Percentiles rank a stretch among this genome's conserved stretches.
Evolutionary conservation across 1,140 invertebrate species (phyloP).

Genomic region (Hypothenemus hampei): DNA sequence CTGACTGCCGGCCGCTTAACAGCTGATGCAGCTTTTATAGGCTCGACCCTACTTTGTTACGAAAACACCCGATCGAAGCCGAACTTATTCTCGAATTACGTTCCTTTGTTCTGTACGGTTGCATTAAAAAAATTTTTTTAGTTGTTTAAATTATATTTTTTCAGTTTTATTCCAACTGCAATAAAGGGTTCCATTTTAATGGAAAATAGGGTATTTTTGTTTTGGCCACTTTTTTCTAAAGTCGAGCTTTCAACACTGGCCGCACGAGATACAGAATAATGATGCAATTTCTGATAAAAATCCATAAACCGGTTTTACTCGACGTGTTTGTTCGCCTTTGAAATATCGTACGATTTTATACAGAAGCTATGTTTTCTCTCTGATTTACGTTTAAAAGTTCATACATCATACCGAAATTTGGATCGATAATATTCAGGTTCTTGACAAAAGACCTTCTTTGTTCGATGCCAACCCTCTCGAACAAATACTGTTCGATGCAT

Average conservation of each 20-base stretch:
- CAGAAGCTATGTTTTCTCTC: slow-evolving; percentile 15
- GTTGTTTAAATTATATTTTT: slow-evolving; percentile 5
- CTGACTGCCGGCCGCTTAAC: slow-evolving; percentile 20
- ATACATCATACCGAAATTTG: too few species aligned
- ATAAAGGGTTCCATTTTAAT: not conserved
- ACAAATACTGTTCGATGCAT: too few species aligned
- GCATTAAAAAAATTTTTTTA: slow-evolving; percentile 14
- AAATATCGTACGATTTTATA: slow-evolving; percentile 17
- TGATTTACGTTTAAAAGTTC: too few species aligned
- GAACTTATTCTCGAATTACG: slow-evolving; percentile 1
- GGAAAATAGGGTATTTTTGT: not conserved
- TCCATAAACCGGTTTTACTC: slow-evolving; percentile 23
- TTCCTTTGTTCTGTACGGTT: slow-evolving; percentile 23
- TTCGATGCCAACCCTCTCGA: too few species aligned
- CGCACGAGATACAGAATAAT: too few species aligned
- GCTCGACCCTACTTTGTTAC: slow-evolving; percentile 25
- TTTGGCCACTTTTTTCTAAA: not conserved
- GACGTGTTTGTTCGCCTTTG: slow-evolving; percentile 5
- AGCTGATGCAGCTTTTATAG: slow-evolving; percentile 21
- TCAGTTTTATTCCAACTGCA: not conserved
- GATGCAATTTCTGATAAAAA: slow-evolving; percentile 25
- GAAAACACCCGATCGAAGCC: slow-evolving; percentile 6
- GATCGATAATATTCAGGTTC: too few species aligned
- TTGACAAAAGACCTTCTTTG: too few species aligned
- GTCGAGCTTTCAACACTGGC: slow-evolving; percentile 5